Evolutionary conservation across 2,113 vertebrate species (phyloP).

Genomic region (Antennarius striatus): DNA sequence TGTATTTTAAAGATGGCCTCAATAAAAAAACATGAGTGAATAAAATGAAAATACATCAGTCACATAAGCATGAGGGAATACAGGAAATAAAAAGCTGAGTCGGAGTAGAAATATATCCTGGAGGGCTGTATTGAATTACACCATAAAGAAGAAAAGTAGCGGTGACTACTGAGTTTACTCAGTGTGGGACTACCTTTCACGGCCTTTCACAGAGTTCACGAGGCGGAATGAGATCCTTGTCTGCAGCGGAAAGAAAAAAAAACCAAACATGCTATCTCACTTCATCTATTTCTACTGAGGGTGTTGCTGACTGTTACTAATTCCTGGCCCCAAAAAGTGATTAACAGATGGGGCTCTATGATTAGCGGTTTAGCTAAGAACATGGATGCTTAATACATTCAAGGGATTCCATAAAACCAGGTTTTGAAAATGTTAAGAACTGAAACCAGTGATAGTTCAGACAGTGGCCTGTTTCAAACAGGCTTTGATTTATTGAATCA

Average conservation of each 20-base stretch:
- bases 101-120: conserved; percentile 15
- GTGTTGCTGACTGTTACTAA: background rate
- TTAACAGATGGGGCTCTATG: background rate
- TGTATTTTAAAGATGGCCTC: conserved; percentile 20
- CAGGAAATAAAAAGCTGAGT: conserved; percentile 20
- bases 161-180: conserved; percentile 13
- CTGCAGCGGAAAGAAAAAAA: conserved; percentile 1
- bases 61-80: conserved; percentile 8
- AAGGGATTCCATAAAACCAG: no score
- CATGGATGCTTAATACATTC: no score
- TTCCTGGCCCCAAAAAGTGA: background rate
- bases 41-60: conserved; percentile 20
- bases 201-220: no score
- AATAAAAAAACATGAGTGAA: conserved; percentile 28
- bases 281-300: background rate
- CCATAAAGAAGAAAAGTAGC: conserved; percentile 17
- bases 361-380: background rate
- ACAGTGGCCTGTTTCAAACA: no score
- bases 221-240: no score
- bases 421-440: no score
- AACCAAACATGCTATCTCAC: background rate
- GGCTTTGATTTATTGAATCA: no score
- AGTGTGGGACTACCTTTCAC: no score
- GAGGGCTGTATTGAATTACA: conserved; percentile 24
- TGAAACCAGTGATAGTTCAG: no score